Base-by-base conservation (phyloP, 2,113 vertebrate species). In the Neotoma lepida region DNA sequence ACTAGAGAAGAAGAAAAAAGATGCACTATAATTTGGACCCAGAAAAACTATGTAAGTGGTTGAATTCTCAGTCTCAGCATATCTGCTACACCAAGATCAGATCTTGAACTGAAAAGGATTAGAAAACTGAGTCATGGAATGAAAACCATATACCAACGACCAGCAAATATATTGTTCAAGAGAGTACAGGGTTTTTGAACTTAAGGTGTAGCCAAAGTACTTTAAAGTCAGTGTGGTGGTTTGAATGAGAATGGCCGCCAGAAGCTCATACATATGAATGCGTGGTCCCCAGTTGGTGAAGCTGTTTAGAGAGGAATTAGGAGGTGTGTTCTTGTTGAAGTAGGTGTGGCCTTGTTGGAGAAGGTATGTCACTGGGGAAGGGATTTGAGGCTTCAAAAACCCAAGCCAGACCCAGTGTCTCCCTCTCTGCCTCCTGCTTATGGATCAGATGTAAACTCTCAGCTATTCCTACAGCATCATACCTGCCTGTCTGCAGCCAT, bases 1-100 rank as follows among this genome's bases (percentile, higher is more conserved):
- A 76, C 70, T 9, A 51, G 33, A 54, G 41, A 74, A 20, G 30
- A 58, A 20, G 44, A 73, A n/a, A 90, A 87, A 49, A 9, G 14
- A 88, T 73, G 66, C 56, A 77, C 73, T 85, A 44, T n/a, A 68
- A 78, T 39, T 94, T 61, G 64, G 24, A 87, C 9, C 12, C 5
- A 84, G 33, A 7, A 28, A 46, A 81, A 74, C 24, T 44, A 24
- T 33, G 5, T 35, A 68, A 44, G 4, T 78, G 24, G 4, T 56
- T 77, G 22, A 89, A 82, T 81, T 86, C 66, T 81, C 46, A 93
- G 9, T 24, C 56, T 86, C 74, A 87, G 18, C 24, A 94, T 66
- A 26, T 35, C 54, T 78, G 12, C 63, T 84, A 9, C 9, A 18
- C 6, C 28, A 86, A 51, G 61, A 87, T 89, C 58, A 95, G 26